Evolutionary conservation across 2,113 vertebrate species (phyloP), one percentile per base, ranked within the genome.

Genomic region (Struthidea cinerea): DNA sequence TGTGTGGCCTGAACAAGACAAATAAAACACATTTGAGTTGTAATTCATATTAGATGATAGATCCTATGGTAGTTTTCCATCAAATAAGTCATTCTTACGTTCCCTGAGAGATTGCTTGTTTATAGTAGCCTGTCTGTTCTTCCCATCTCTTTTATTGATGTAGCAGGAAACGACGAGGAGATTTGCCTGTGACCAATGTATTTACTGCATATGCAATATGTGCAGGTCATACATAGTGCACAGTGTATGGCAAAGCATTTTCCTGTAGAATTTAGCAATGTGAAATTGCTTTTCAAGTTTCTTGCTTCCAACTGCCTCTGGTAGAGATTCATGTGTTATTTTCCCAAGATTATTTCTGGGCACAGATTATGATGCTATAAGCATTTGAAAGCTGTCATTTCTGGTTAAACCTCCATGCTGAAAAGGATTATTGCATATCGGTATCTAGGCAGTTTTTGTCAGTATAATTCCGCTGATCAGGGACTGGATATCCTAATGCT

Each of bases 311-410:
- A 88, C 37, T 83, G 61, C 78, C 61, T 91, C 61, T 47, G 46
- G 57, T 93, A 73, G 63, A 61, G 55, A 90, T 91, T 92, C 11
- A 1, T 76, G 39, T 8, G 3, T 69, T 82, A 74, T 85, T 90
- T 42, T 9, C 49, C 61, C n/a, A 16, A 69, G 64, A 87, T 89
- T 93, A 83, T 96, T 96, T 86, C 86, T 89, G 35, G 47, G 67
- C 55, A 55, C 16, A 68, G 55, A 87, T 87, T 93, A 93, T 75
- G 84, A 91, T 50, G 41, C 46, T 50, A 65, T 89, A 84, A 90
- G 70, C 86, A 86, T 80, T 84, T 73, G 52, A 90, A 94, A 91
- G 84, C 79, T 93, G 92, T 75, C 83, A 42, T 78, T 84, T 88
- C 76, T 92, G 27, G 35, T 84, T 93, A 87, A 89, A 85, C 65